Evolutionary conservation across 2,113 vertebrate genomes (phyloP).

Genomic region (Amphilophus citrinellus): DNA sequence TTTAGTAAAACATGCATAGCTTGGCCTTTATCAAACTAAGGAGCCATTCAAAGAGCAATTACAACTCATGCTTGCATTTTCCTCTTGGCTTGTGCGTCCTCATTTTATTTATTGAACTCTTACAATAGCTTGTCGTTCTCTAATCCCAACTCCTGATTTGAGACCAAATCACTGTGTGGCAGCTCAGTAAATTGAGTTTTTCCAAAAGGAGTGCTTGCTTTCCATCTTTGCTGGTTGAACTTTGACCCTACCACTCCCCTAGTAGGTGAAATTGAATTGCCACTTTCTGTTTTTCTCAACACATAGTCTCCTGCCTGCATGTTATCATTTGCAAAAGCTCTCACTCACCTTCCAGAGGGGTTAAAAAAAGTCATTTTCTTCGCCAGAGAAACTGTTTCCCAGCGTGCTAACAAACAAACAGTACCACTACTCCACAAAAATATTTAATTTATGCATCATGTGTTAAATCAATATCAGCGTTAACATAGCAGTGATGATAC

Average conservation of each 20-base stretch:
- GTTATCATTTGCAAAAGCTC: slow-evolving; percentile 39
- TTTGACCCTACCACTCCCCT: slow-evolving; percentile 13
- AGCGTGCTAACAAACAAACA: slow-evolving; percentile 7
- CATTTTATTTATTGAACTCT: background rate
- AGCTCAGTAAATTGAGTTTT: slow-evolving; percentile 59
- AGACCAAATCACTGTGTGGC: slow-evolving; percentile 13
- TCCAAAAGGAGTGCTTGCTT: slow-evolving; percentile 37
- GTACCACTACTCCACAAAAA: background rate
- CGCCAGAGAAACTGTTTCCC: background rate
- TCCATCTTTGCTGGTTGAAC: slow-evolving; percentile 46
- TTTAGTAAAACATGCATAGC: background rate
- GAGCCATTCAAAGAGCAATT: background rate
- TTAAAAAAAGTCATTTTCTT: slow-evolving; percentile 36
- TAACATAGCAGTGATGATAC: background rate
- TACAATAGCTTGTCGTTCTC: background rate
- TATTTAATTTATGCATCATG: background rate
- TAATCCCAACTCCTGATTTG: slow-evolving; percentile 1
- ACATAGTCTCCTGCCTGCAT: slow-evolving; percentile 9
- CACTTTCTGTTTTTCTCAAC: slow-evolving; percentile 36
- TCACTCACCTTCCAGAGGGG: slow-evolving; percentile 21
- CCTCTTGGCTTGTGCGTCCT: background rate
- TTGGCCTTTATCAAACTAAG: slow-evolving; percentile 1
- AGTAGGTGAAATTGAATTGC: slow-evolving; percentile 41
- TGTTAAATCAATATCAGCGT: background rate
- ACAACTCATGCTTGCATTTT: background rate